Evolutionary conservation across 2,113 vertebrate genomes (phyloP), one percentile per base, ranked within the genome.

Genomic region (Lates calcarifer): DNA sequence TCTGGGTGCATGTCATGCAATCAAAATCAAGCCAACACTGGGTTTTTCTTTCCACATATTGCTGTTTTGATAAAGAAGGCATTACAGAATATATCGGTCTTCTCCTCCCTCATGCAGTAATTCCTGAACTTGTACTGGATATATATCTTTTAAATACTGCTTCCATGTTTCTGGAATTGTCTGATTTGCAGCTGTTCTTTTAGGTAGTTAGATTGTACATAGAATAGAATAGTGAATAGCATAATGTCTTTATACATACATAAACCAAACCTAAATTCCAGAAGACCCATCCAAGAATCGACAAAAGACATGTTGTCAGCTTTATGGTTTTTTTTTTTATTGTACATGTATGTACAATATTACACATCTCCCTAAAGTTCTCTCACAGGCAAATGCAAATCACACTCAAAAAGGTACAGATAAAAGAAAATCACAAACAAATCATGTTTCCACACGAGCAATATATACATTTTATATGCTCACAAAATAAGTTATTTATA

Each of bases 301-400:
- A 68, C 37, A 12, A 31, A 49, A 73, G 3, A 53, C 17, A 18
- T 3, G 5, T 20, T 55, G 18, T 47, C n/a, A 56, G 15, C 18
- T 49, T 56, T 70, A 0, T 4, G 58, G n/a, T n/a, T 55, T 41
- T 56, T 89, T 91, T 72, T 47, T 89, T 91, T 67, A 84, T 86
- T 83, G 51, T 64, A 24, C n/a, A 73, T n/a, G 24, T 67, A 62
- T 74, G 39, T 81, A 75, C 74, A 81, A 53, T 49, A 68, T 72
- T 58, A 49, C 29, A 74, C 13, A 86, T 17, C 3, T 37, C 2
- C 7, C 9, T 26, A 24, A 28, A 45, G 12, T 31, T 20, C 31
- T 55, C 37, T 58, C 5, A 61, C 17, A 37, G 12, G 5, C 35
- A 31, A 62, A 47, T 20, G 28, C 35, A 49, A 12, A 41, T 20